Base-by-base conservation (phyloP, 2,888 invertebrate species). In the Aphrophora alni region DNA sequence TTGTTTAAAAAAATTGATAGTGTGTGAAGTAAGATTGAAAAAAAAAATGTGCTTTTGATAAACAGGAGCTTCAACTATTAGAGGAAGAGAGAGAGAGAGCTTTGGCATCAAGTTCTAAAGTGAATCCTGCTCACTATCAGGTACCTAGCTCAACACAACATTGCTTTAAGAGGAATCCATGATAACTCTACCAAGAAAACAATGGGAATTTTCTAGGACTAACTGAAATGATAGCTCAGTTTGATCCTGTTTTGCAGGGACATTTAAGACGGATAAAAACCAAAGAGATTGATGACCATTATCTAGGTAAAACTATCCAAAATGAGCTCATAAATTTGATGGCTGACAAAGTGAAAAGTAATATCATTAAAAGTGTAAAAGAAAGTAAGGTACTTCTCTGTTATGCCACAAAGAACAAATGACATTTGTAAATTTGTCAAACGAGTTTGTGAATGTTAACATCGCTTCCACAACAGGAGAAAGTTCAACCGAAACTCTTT, bases 131-230 rank as follows among this genome's bases (percentile, higher is more conserved):
- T n/a, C n/a, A n/a, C n/a, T n/a, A n/a, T n/a, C n/a, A n/a, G n/a
- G 33, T 81, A 73, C 27, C 73, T 81, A 25, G 44, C 77, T 1
- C 72, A 75, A 71, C 69, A 78, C 27, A 71, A 75, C 38, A 38
- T 79, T 33, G 81, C 78, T 21, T 81, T 79, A 17, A 72, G 78
- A 75, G 70, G 81, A 75, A 68, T 78, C 2, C 73, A 38, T 28
- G 59, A 38, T 21, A 78, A 72, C 69, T 26, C 78, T 78, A 68
- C 44, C 44, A 78, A 27, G 33, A 24, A 71, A 73, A 78, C 68
- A 82, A 82, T 77, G 80, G 78, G 25, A 82, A 78, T 69, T 82
- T 77, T 81, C 75, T 80, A n/a, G 80, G 78, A 27, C 27, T 82
- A 25, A 69, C 80, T 74, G 80, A 82, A 75, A 59, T 82, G 68